Evolutionary conservation across 2,888 invertebrate genomes (phyloP).

Genomic region (Nomada fucata): DNA sequence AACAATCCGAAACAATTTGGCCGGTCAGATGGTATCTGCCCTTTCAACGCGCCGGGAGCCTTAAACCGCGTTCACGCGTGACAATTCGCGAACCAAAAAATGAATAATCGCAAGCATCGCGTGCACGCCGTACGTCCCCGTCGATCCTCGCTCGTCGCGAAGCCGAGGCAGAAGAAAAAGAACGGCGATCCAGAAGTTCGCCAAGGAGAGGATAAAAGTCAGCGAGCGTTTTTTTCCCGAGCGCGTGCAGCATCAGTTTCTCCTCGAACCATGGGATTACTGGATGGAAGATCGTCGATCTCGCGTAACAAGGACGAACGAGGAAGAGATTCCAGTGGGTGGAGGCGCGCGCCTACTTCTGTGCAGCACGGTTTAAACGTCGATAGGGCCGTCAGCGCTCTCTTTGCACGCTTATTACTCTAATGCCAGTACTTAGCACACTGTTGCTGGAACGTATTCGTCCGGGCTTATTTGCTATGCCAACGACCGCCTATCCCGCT

Average conservation of each 20-base stretch:
- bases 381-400: slow-evolving; percentile 72
- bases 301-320: slow-evolving; percentile 39
- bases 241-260: slow-evolving; percentile 15
- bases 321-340: slow-evolving; percentile 67
- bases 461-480: slow-evolving; percentile 74
- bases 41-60: slow-evolving; percentile 48
- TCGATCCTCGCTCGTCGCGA: neutral
- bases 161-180: neutral
- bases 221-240: neutral
- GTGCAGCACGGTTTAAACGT: slow-evolving; percentile 47
- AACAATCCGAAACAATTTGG: slow-evolving; percentile 83
- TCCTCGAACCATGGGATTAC: slow-evolving; percentile 33
- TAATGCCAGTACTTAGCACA: slow-evolving; percentile 83
- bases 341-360: slow-evolving; percentile 70
- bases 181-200: slow-evolving; percentile 7
- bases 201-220: neutral
- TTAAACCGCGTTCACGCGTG: slow-evolving; percentile 53
- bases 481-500: slow-evolving; percentile 76
- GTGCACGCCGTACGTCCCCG: neutral
- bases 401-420: slow-evolving; percentile 83
- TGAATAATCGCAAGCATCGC: neutral
- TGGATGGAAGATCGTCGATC: slow-evolving; percentile 32
- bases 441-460: slow-evolving; percentile 79
- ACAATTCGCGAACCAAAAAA: neutral
- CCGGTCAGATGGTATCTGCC: slow-evolving; percentile 78